Evolutionary conservation across 2,797 vertebrate species (phyloP).

Genomic region (Sebastes minor): DNA sequence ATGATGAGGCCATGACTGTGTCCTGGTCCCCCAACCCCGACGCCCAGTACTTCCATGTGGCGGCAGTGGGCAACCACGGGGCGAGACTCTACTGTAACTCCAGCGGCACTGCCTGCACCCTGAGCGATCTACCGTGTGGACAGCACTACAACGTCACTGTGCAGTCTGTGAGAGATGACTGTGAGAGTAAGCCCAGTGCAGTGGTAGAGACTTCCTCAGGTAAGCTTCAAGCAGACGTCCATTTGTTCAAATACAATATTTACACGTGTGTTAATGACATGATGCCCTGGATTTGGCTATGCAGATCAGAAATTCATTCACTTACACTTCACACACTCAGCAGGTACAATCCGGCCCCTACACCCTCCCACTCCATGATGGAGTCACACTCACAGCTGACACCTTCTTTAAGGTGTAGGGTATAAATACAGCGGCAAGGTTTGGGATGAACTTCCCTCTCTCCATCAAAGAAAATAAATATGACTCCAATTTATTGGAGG

Average conservation of each 20-base stretch:
- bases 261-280: not conserved
- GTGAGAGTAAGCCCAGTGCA: constrained; percentile 68
- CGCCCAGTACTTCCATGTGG: constrained; percentile 69
- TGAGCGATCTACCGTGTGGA: constrained; percentile 75
- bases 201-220: constrained; percentile 64
- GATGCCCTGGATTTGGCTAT: not conserved
- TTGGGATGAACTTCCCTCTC: too few relatives aligned
- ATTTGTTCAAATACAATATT: not conserved
- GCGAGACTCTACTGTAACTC: constrained; percentile 67
- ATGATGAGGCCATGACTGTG: constrained; percentile 48
- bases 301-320: not conserved
- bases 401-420: too few relatives aligned
- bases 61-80: constrained; percentile 48
- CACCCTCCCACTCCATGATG: too few relatives aligned
- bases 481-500: too few relatives aligned
- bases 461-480: too few relatives aligned
- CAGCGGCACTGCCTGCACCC: constrained; percentile 58
- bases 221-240: constrained; percentile 36
- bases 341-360: too few relatives aligned
- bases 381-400: too few relatives aligned
- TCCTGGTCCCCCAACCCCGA: constrained; percentile 74
- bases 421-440: too few relatives aligned
- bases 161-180: constrained; percentile 60
- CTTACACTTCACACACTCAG: not conserved
- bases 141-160: constrained; percentile 73